Evolutionary conservation across 2,888 invertebrate genomes (phyloP).

Genomic region (Rhamnusium bicolor): DNA sequence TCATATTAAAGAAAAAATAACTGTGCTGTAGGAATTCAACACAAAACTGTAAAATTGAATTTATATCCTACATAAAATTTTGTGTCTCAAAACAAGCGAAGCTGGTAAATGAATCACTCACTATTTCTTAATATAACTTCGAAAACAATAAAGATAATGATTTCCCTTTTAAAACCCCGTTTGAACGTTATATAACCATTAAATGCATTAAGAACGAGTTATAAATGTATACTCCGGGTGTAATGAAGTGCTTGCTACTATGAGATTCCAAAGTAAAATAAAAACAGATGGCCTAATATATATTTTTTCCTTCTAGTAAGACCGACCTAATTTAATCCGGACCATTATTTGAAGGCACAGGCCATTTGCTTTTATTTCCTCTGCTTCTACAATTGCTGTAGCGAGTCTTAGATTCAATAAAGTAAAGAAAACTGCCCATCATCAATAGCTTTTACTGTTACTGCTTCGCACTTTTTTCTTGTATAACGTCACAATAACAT

Average conservation of each 20-base stretch:
- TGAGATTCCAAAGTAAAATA: conserved; percentile 62
- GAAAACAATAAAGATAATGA: conserved; percentile 29
- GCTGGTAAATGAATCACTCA: neutral
- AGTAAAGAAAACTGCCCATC: conserved; percentile 60
- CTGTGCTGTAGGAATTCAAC: too few relatives aligned
- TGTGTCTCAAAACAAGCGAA: neutral
- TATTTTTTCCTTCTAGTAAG: conserved; percentile 63
- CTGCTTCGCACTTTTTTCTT: conserved; percentile 44
- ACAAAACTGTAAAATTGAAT: neutral
- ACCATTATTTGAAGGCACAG: conserved; percentile 66
- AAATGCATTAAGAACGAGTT: conserved; percentile 35
- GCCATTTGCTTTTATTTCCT: conserved; percentile 67
- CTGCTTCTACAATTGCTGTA: conserved; percentile 62
- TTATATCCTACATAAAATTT: neutral
- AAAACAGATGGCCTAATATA: conserved; percentile 67
- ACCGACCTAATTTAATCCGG: conserved; percentile 66
- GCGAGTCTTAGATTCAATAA: conserved; percentile 61
- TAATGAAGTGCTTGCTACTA: conserved; percentile 25
- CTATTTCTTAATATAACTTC: conserved; percentile 27
- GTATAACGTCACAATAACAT: conserved; percentile 24
- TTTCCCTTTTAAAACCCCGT: conserved; percentile 21
- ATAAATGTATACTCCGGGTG: conserved; percentile 29
- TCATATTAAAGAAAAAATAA: too few relatives aligned
- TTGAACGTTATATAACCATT: conserved; percentile 32
- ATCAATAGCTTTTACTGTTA: conserved; percentile 60